Conservation (phyloP, 2,888 invertebrate species). For the Parasteatoda lunata region DNA sequence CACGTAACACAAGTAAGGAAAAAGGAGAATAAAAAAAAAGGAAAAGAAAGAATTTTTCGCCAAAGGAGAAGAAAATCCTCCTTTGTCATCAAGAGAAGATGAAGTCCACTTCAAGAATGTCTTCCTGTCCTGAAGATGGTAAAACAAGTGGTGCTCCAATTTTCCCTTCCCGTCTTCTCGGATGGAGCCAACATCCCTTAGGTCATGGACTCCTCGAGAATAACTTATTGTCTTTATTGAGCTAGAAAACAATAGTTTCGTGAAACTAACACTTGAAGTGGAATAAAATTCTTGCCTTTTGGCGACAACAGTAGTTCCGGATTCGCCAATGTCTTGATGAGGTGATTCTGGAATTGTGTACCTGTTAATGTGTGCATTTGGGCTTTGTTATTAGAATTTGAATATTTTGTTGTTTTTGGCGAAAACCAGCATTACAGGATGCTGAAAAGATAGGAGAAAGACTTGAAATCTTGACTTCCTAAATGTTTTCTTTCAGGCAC, state of each 20-base stretch:
- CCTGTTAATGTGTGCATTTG: too few relatives aligned
- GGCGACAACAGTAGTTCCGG: too few relatives aligned
- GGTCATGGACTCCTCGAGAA: constrained; percentile 27
- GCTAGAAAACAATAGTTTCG: constrained; percentile 48
- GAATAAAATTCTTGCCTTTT: too few relatives aligned
- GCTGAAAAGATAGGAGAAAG: too few relatives aligned
- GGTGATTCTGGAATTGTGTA: too few relatives aligned
- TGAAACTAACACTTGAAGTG: background rate
- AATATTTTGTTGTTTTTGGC: too few relatives aligned
- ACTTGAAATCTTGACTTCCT: too few relatives aligned
- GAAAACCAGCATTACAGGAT: too few relatives aligned
- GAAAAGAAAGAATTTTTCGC: background rate
- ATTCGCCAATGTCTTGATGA: too few relatives aligned
- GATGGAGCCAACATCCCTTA: background rate
- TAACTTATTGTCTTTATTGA: constrained; percentile 61
- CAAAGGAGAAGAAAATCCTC: constrained; percentile 2
- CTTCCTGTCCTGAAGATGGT: constrained; percentile 36
- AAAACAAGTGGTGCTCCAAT: constrained; percentile 46
- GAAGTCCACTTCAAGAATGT: constrained; percentile 1
- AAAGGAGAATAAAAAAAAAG: background rate
- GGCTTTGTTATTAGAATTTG: too few relatives aligned
- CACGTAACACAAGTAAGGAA: too few relatives aligned
- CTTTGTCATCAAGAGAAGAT: background rate
- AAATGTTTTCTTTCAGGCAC: too few relatives aligned
- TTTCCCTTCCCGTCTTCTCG: constrained; percentile 7